phyloP scores from a whole-genome alignment of 2,113 vertebrate genomes.

The Onychostoma macrolepis region DNA sequence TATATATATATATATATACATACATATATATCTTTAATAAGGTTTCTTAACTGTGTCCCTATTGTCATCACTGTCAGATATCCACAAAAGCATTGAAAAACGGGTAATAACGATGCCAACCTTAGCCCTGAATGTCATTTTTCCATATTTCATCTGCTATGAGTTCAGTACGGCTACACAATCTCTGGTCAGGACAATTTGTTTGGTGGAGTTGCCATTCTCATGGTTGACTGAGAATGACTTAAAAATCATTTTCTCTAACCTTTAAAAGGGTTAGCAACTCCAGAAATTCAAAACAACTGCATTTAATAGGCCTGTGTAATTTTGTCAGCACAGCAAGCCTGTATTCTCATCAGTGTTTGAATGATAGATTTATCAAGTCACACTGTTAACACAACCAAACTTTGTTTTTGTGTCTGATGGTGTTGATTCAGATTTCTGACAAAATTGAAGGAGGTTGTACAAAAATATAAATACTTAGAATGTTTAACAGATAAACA shows the following conservation, averaged over 20 bases:
- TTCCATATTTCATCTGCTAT: conserved; percentile 1
- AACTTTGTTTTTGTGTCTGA: not conserved
- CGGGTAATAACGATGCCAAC: not conserved
- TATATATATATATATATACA: too few relatives aligned
- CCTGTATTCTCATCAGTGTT: not conserved
- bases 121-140: not conserved
- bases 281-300: not conserved
- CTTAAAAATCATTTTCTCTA: not conserved
- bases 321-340: not conserved
- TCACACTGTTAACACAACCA: not conserved
- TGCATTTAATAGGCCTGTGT: not conserved
- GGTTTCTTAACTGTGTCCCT: not conserved
- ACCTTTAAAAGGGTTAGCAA: not conserved
- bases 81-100: not conserved
- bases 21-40: not conserved
- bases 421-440: not conserved
- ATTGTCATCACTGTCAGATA: not conserved
- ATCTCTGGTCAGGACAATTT: not conserved
- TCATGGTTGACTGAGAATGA: not conserved
- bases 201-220: not conserved
- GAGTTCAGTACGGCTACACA: not conserved
- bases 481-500: not conserved
- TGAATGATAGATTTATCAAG: not conserved
- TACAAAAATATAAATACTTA: not conserved
- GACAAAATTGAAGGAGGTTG: not conserved